These are phyloP conservation scores for Helleia helle DNA, from an alignment of 2,888 invertebrate genomes.

Conservation along the genomic window DNA sequence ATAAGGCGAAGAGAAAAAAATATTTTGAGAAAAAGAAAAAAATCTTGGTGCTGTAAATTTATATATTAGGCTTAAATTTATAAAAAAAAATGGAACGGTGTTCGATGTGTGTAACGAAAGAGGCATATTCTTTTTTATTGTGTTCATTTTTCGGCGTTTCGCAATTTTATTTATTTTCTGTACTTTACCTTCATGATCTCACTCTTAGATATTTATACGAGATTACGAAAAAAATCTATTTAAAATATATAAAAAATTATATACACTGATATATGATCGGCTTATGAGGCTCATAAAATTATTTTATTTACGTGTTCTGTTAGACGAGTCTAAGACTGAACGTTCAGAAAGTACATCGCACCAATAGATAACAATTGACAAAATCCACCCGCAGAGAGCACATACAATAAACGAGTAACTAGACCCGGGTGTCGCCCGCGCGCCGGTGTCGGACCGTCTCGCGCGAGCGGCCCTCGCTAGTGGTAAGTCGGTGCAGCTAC, in stretches of 20 bases:
- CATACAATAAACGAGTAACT: slow-evolving; percentile 21
- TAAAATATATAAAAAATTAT: slow-evolving; percentile 52
- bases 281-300: slow-evolving; percentile 68
- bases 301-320: slow-evolving; percentile 56
- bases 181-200: slow-evolving; percentile 70
- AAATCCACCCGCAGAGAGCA: slow-evolving; percentile 41
- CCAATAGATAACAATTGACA: slow-evolving; percentile 37
- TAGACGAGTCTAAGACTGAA: slow-evolving; percentile 62
- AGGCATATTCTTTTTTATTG: slow-evolving; percentile 69
- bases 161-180: slow-evolving; percentile 64
- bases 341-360: slow-evolving; percentile 48
- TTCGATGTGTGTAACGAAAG: slow-evolving; percentile 68
- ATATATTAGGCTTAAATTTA: slow-evolving; percentile 74
- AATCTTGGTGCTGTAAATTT: slow-evolving; percentile 74
- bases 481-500: slow-evolving; percentile 1
- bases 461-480: neutral
- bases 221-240: slow-evolving; percentile 65
- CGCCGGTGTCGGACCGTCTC: neutral
- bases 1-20: slow-evolving; percentile 68
- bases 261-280: slow-evolving; percentile 66
- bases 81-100: slow-evolving; percentile 53
- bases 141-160: slow-evolving; percentile 66
- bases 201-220: slow-evolving; percentile 71
- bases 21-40: slow-evolving; percentile 70
- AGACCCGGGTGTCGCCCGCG: slow-evolving; percentile 6